Evolutionary conservation across 1,140 invertebrate species (phyloP), one percentile per base, ranked within the genome.

Genomic region (Orussus abietinus): DNA sequence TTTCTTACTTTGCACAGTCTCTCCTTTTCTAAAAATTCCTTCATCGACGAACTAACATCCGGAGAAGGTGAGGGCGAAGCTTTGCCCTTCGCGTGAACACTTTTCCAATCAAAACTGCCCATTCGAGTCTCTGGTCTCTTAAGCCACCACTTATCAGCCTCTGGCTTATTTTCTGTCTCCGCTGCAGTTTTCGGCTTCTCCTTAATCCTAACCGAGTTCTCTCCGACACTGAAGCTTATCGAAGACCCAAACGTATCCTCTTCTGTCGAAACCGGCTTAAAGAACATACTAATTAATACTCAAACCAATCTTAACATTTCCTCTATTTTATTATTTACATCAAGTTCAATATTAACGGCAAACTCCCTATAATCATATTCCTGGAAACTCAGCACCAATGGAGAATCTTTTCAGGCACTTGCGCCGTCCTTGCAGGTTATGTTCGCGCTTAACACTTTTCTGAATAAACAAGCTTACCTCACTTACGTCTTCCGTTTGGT

Each of bases 1-100:
- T 31, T 2, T 15, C 11, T 41, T 57, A 69, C 68, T 45, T 66
- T 72, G 45, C 69, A 72, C 53, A 66, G 54, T 49, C 54, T 64
- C 38, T 72, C 69, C 41, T 66, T 66, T 17, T 59, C 55, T 2
- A 72, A 51, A 49, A 72, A 72, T 12, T 70, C 67, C 42, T 59
- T 60, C 51, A 65, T 66, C 1, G 69, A 72, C 17, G 66, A 65
- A 29, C 57, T 67, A 11, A 54, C 42, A 9, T 69, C 63, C 2
- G 59, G 53, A 1, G 57, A 63, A 25, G 49, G 42, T 21, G 47
- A 50, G 5, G 49, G 41, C 10, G 45, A 46, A n/a, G 45, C 46
- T 19, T 34, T 48, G 3, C 31, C 30, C 7, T 56, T 55, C 3
- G 6, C 12, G 2, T 51, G 51, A n/a, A 32, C 25, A n/a, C 43